Evolutionary conservation across 2,888 invertebrate species (phyloP).

Genomic region (Apotomis capreana): DNA sequence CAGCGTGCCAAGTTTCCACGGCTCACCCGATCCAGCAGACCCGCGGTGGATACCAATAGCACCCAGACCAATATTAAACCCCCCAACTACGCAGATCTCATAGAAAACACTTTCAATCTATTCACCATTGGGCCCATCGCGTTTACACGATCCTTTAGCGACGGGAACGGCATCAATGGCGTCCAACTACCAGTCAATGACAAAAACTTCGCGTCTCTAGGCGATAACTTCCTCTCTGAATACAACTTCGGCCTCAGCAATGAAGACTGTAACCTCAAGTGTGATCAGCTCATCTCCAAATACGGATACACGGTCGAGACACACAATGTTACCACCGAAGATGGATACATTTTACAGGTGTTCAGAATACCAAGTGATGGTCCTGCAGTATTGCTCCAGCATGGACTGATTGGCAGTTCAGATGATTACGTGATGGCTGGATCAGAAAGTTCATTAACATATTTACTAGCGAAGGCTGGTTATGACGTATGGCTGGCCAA

Average conservation of each 20-base stretch:
- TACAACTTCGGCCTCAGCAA: constrained; percentile 53
- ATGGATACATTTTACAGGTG: constrained; percentile 62
- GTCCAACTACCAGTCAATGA: constrained; percentile 49
- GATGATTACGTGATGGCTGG: constrained; percentile 68
- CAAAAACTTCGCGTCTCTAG: constrained; percentile 50
- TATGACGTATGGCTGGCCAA: constrained; percentile 93
- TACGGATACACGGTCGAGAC: constrained; percentile 60
- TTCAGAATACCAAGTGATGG: constrained; percentile 64
- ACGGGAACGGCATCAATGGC: constrained; percentile 40
- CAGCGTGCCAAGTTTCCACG: constrained; percentile 48
- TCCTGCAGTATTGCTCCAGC: constrained; percentile 65
- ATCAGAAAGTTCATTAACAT: constrained; percentile 62
- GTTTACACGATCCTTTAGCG: constrained; percentile 47
- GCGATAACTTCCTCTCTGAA: constrained; percentile 52
- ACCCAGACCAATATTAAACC: constrained; percentile 45
- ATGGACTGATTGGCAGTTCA: constrained; percentile 65
- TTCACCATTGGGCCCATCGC: constrained; percentile 49
- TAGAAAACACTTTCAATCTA: constrained; percentile 47
- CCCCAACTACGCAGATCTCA: constrained; percentile 46
- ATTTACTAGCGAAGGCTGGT: constrained; percentile 82
- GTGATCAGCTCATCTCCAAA: constrained; percentile 56
- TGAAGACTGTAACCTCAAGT: constrained; percentile 58
- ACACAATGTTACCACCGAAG: constrained; percentile 59
- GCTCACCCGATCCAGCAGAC: constrained; percentile 40
- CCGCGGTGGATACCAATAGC: constrained; percentile 41